Percentiles rank a stretch among this genome's conserved stretches.
Conservation (phyloP, 2,113 vertebrate genomes). For the Oreochromis niloticus region DNA sequence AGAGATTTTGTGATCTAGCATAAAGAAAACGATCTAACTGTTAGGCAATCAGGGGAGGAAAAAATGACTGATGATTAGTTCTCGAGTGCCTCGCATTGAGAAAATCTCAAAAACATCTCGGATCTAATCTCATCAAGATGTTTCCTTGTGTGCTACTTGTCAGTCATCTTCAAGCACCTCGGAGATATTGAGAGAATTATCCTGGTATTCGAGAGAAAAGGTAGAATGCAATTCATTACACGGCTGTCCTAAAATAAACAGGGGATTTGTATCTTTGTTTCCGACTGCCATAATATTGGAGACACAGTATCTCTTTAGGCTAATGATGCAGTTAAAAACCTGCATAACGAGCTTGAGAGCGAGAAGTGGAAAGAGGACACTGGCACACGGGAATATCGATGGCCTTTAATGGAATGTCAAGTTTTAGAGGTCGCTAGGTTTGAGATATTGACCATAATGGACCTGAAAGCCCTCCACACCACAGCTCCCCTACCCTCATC, state of each 20-base stretch:
- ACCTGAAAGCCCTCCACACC: not conserved
- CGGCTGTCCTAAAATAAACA: not conserved
- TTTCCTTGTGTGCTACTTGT: slow-evolving; percentile 2
- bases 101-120: not conserved
- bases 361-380: not conserved
- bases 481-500: not conserved
- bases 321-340: not conserved
- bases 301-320: not conserved
- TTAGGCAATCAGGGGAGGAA: not conserved
- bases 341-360: not conserved
- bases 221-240: not conserved
- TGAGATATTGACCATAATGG: not conserved
- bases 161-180: slow-evolving; percentile 13
- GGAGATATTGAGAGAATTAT: not conserved
- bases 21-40: not conserved
- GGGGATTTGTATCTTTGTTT: not conserved
- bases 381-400: not conserved
- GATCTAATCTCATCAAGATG: slow-evolving; percentile 18
- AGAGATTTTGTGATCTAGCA: not conserved
- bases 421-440: not conserved
- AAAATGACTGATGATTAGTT: not conserved
- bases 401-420: not conserved
- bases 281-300: not conserved
- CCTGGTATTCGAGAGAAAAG: not conserved
- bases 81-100: slow-evolving; percentile 17